phyloP scores from a whole-genome alignment of 2,113 vertebrate species.

The Alligator mississippiensis region DNA sequence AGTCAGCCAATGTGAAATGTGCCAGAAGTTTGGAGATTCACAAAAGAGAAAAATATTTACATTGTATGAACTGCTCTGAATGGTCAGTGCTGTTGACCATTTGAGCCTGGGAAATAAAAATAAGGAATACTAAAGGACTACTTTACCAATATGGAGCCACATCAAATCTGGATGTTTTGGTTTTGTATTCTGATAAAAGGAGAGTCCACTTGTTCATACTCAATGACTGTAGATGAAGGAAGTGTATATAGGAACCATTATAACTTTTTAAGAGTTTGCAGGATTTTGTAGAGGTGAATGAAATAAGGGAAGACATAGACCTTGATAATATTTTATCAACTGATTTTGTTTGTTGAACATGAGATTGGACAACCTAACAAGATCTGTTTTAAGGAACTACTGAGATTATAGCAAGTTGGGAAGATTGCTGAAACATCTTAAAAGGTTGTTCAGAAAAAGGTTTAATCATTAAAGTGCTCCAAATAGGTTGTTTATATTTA shows the following conservation, averaged over 20 bases:
- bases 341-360: background rate
- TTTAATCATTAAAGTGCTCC: background rate
- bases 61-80: too few species aligned
- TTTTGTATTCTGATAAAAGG: too few species aligned
- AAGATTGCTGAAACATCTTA: background rate
- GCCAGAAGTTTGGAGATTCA: too few species aligned
- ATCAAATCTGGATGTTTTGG: too few species aligned
- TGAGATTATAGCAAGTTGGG: background rate
- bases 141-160: too few species aligned
- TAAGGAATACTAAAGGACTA: too few species aligned
- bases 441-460: background rate
- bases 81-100: too few species aligned
- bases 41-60: too few species aligned
- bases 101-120: too few species aligned
- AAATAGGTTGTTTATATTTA: background rate
- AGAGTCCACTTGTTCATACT: too few species aligned
- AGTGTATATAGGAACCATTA: background rate
- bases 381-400: background rate
- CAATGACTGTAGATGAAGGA: background rate
- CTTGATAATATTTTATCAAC: background rate
- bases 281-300: background rate
- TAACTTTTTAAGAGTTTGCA: background rate
- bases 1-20: too few species aligned
- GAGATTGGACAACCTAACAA: accelerated
- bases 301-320: background rate